Evolutionary conservation across 2,797 vertebrate genomes (phyloP), one percentile per base, ranked within the genome.

Genomic region (Gymnodraco acuticeps): DNA sequence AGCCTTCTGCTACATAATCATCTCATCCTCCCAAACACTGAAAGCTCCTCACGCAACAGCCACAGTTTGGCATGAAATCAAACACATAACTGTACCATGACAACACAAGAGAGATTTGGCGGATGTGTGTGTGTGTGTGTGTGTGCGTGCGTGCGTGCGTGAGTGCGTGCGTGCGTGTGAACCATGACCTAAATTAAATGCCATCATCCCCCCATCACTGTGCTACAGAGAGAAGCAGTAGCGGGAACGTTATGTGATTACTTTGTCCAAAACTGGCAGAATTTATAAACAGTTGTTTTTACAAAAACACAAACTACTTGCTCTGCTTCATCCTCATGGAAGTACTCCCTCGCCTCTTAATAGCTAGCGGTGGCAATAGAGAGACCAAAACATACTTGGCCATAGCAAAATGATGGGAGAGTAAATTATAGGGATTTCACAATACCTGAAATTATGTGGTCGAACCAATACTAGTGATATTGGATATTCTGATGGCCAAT

Each of bases 1-100:
- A 70, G 59, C 74, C 38, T 43, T 88, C 62, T 82, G 82, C 85
- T 55, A 65, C 66, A 27, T 84, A 90, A 90, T 90, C 82, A 84
- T 70, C 74, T 86, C 82, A 84, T 80, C 75, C 71, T 83, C 75
- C 78, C 64, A 61, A 82, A 80, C 78, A 76, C 73, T 27, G 65
- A 47, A 68, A 38, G 72, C 45, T 59, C 64, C 64, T 56, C 80
- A 82, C n/a, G 31, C 68, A 68, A 20, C 38, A 5, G 11, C 41
- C 27, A 20, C 13, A 13, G 38, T 64, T 50, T 62, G 63, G 46
- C 68, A 75, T 46, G n/a, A 75, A 77, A 50, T 75, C 64, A 74
- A 76, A 74, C 54, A 53, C 59, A 51, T 16, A 11, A 46, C 46
- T 73, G 60, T 62, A 67, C 16, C 48, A 20, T 70, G n/a, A 56